Evolutionary conservation across 2,113 vertebrate genomes (phyloP), one percentile per base, ranked within the genome.

Genomic region (Shinisaurus crocodilurus): DNA sequence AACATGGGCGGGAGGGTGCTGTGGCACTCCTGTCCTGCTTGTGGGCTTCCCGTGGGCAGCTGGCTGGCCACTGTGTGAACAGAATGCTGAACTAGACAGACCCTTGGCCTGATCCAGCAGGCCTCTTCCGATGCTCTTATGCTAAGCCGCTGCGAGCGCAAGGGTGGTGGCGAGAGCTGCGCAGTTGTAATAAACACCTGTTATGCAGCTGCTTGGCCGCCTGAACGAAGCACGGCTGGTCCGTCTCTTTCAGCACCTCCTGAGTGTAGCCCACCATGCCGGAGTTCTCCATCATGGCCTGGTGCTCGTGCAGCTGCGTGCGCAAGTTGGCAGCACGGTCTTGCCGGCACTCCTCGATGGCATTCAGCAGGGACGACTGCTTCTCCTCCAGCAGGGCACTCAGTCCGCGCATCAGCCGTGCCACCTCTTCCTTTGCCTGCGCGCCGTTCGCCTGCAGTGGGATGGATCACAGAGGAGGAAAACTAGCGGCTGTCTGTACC

Each of bases 171-270:
- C 7, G 20, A 20, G n/a, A 37, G 37, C 5, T 2, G 74, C 15
- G 74, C 74, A 34, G 32, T 6, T 6, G 18, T 16, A n/a, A 16
- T 40, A 0, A 0, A 87, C 95, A 99, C 99, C 99, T 98, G 98
- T 93, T 97, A 94, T 99, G 98, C 23, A 99, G 98, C 93, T 98
- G 96, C 92, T 99, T 98, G 81, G 98, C 98, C 0, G 99, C 98
- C 96, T 99, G 99, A 27, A 99, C 98, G 9, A 99, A 99, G 95
- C 99, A 99, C 27, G 99, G 98, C 34, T 98, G 98, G 91, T 99
- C 99, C 0, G 97, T 98, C 95, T 99, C 99, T 93, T 99, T 99
- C 69, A 99, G 98, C 83, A 99, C 98, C 96, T 99, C 99, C 92
- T 99, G 98, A 0, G 98, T 97, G 6, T 98, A 99, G 89, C 98